Evolutionary conservation across 2,888 invertebrate genomes (phyloP).

Genomic region (Choristoneura rosaceana): DNA sequence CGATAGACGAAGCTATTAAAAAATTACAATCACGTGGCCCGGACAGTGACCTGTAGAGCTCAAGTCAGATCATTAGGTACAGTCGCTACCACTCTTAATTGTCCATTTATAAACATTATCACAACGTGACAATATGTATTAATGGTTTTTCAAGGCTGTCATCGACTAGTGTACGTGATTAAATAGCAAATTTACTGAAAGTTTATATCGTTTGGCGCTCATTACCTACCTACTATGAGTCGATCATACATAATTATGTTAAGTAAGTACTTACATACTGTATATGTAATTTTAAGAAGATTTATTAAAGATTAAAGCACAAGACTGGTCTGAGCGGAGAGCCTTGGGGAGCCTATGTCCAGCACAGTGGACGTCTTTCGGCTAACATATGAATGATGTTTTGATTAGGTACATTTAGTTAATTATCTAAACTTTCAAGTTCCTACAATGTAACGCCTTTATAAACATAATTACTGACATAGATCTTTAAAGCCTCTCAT

Average conservation of each 20-base stretch:
- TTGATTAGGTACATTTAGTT: too few species aligned
- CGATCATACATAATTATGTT: background rate
- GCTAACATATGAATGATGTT: too few species aligned
- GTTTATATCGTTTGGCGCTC: background rate
- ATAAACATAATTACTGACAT: constrained; percentile 2
- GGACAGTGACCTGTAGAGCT: background rate
- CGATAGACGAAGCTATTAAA: background rate
- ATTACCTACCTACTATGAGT: too few species aligned
- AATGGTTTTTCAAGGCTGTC: background rate
- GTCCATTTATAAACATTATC: background rate
- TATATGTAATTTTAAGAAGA: too few species aligned
- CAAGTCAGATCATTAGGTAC: background rate
- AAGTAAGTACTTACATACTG: background rate
- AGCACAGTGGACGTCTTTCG: too few species aligned
- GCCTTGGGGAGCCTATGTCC: too few species aligned
- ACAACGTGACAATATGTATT: background rate
- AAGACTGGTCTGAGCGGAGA: too few species aligned
- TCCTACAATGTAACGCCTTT: too few species aligned
- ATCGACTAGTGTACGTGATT: background rate
- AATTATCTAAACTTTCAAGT: too few species aligned
- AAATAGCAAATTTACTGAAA: background rate
- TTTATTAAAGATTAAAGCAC: too few species aligned
- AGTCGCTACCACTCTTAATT: background rate
- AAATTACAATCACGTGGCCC: background rate
- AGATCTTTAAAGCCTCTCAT: constrained; percentile 2